phyloP scores from a whole-genome alignment of 2,888 invertebrate genomes.

The Strigamia transsilvanica region DNA sequence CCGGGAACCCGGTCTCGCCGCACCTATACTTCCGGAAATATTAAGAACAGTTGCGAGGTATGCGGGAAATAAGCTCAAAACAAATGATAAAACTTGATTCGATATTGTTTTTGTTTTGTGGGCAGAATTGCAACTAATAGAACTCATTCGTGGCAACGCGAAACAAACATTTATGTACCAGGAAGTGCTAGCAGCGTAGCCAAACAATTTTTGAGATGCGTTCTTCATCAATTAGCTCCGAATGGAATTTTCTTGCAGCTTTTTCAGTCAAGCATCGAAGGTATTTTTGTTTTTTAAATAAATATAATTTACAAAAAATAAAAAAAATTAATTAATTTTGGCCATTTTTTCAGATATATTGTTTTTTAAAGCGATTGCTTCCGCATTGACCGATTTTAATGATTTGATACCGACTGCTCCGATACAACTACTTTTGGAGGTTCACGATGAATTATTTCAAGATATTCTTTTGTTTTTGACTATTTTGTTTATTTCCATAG shows the following conservation, averaged over 20 bases:
- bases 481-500: slow-evolving; percentile 64
- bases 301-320: no score
- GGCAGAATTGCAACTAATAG: slow-evolving; percentile 72
- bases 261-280: slow-evolving; percentile 87
- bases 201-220: slow-evolving; percentile 94
- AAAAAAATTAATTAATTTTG: no score
- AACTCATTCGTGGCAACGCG: slow-evolving; percentile 88
- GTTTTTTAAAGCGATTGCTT: slow-evolving; percentile 93
- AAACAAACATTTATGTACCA: slow-evolving; percentile 86
- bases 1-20: slow-evolving; percentile 91
- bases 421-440: slow-evolving; percentile 87
- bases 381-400: slow-evolving; percentile 92
- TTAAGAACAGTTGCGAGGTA: slow-evolving; percentile 88
- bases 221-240: slow-evolving; percentile 94
- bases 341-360: slow-evolving; percentile 68
- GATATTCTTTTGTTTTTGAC: not conserved
- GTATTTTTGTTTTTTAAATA: slow-evolving; percentile 70
- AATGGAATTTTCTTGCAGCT: slow-evolving; percentile 97
- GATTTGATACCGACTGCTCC: slow-evolving; percentile 95
- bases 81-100: no score
- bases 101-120: no score
- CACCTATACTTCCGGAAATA: slow-evolving; percentile 89
- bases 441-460: slow-evolving; percentile 60
- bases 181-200: slow-evolving; percentile 96
- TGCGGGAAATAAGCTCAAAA: slow-evolving; percentile 55